Evolutionary conservation across 1,140 invertebrate genomes (phyloP).

Genomic region (Ips typographus): DNA sequence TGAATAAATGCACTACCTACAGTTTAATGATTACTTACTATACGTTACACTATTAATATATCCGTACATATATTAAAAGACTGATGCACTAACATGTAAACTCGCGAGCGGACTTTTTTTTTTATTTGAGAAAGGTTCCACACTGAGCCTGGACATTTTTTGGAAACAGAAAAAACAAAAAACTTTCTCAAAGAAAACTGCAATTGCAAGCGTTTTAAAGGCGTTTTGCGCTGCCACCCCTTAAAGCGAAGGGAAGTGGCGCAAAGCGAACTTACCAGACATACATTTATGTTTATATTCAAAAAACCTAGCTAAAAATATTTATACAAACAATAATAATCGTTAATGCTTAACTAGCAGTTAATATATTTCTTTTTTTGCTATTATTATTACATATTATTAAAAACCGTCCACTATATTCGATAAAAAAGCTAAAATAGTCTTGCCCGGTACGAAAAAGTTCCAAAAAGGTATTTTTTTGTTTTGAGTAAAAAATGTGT

Average conservation of each 20-base stretch:
- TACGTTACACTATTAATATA: slow-evolving; percentile 35
- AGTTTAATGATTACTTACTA: slow-evolving; percentile 31
- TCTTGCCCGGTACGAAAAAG: slow-evolving; percentile 12
- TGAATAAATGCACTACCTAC: slow-evolving; percentile 50
- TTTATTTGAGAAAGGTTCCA: no score
- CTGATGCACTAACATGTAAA: slow-evolving; percentile 50
- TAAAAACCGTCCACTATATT: slow-evolving; percentile 47
- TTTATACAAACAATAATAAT: slow-evolving; percentile 51
- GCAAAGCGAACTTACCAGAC: slow-evolving; percentile 19
- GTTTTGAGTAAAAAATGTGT: slow-evolving; percentile 3
- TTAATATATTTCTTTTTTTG: slow-evolving; percentile 44
- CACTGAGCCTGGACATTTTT: slow-evolving; percentile 12
- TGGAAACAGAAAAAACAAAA: background rate
- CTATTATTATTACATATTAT: slow-evolving; percentile 11
- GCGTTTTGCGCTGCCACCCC: background rate
- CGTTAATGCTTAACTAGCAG: slow-evolving; percentile 45
- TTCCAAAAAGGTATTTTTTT: slow-evolving; percentile 22
- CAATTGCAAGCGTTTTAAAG: slow-evolving; percentile 16
- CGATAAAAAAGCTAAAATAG: slow-evolving; percentile 46
- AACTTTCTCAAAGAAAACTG: slow-evolving; percentile 20
- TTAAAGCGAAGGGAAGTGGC: no score
- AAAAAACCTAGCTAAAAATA: slow-evolving; percentile 51
- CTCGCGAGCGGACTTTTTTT: slow-evolving; percentile 11
- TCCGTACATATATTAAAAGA: slow-evolving; percentile 47
- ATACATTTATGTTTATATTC: slow-evolving; percentile 48